Conservation (phyloP, 1,140 invertebrate species). For the Hyposmocoma kahamanoa region DNA sequence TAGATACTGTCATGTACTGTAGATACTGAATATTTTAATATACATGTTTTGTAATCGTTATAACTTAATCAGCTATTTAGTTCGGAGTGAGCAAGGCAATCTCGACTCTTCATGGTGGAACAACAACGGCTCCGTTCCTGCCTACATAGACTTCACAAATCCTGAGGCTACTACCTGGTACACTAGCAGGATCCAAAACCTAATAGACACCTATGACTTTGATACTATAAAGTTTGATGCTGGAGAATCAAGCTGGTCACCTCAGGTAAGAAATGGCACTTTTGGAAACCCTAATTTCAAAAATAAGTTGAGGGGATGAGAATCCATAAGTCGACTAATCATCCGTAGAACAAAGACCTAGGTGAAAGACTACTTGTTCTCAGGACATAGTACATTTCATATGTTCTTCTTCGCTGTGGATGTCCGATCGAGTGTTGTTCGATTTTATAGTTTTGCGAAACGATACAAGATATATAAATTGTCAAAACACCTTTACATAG, state of each 20-base stretch:
- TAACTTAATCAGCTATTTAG: constrained; percentile 72
- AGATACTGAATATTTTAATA: neutral
- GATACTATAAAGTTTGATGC: constrained; percentile 94
- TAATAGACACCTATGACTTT: constrained; percentile 78
- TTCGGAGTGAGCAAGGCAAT: constrained; percentile 76
- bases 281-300: too few relatives aligned
- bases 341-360: too few relatives aligned
- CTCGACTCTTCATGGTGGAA: constrained; percentile 87
- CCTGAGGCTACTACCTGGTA: constrained; percentile 81
- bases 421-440: too few relatives aligned
- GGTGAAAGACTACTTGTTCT: too few relatives aligned
- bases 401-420: too few relatives aligned
- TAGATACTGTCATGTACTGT: too few relatives aligned
- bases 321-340: too few relatives aligned
- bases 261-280: constrained; percentile 42
- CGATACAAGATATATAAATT: too few relatives aligned
- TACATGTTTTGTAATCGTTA: neutral
- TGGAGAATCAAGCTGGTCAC: constrained; percentile 80
- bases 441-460: too few relatives aligned
- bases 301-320: too few relatives aligned
- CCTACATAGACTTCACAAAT: constrained; percentile 84
- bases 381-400: too few relatives aligned
- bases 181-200: constrained; percentile 68
- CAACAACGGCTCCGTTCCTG: constrained; percentile 71
- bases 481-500: too few relatives aligned